Evolutionary conservation across 2,888 invertebrate species (phyloP), one percentile per base, ranked within the genome.

Genomic region (Rhagophthalmus giganteus): DNA sequence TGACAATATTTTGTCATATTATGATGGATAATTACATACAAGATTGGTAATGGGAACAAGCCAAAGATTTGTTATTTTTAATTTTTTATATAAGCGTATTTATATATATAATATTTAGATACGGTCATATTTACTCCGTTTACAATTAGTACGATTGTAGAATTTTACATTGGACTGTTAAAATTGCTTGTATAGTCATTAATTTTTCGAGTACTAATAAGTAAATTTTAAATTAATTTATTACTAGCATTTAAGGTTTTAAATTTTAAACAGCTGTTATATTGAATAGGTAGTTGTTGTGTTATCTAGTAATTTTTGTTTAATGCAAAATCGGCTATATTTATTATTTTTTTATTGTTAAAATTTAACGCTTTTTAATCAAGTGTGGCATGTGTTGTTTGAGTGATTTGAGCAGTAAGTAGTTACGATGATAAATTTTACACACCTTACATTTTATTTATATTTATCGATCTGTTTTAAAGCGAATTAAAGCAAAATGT

Each of bases 21-120:
- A 59, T 58, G 56, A 58, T 58, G 59, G 59, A 60, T 56, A 61
- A 57, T 55, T 60, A 60, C 58, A 55, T 59, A 66, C 62, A 61
- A 70, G 82, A 84, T 85, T 84, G 85, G 84, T 86, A 83, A 70
- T 82, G 84, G 87, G 86, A 87, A 84, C 86, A 87, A 86, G 83
- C 83, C 87, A 87, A 87, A 87, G 86, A 86, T 85, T 85, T 83
- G 83, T 86, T 85, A 81, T 82, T 81, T 79, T 78, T 76, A 79
- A 78, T 79, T 80, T 79, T 80, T 79, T 73, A 70, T 66, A 71
- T 65, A 63, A 63, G 68, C 62, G 65, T 69, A 64, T 65, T 64
- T 72, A 71, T 69, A 71, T 72, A 71, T 66, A 63, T 63, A 62
- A 71, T 73, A 71, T 73, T 73, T 73, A 74, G 69, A 70, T 74